Evolutionary conservation across 2,888 invertebrate species (phyloP), one percentile per base, ranked within the genome.

Genomic region (Pantelozetes paolii): DNA sequence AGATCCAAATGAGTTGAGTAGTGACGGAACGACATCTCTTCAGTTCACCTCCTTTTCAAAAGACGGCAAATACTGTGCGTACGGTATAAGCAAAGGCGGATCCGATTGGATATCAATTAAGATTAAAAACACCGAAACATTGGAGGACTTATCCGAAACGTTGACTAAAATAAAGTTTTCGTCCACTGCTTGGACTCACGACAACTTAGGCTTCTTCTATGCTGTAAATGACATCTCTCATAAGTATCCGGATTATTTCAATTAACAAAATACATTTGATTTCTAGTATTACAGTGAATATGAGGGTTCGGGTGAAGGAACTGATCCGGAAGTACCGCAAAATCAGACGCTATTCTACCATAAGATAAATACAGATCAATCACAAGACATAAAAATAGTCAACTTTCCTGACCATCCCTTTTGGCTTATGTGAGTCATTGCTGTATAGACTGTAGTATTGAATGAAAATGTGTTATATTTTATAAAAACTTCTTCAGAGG

Each of bases 131-230:
- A 81, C 81, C 1, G 80, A 81, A 0, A 80, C 80, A 26, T 81
- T 81, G 23, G 78, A 82, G 72, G 83, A 84, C 50, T 77, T 85
- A n/a, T 79, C 81, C 3, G 85, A 85, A 77, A 79, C 78, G 6
- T 77, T 85, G 57, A 80, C 79, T 36, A 79, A 81, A 26, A 82
- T 84, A 9, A 85, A 85, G 78, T 84, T 83, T 76, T 80, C 83
- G 73, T 80, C 80, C 32, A 78, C 85, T 78, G 79, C 81, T 0
- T 85, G 84, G 84, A 83, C 82, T 8, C 81, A 81, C 73, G 84
- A 85, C 77, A 81, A 84, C 77, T 80, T 80, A 50, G 85, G 85
- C 3, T 78, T 85, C 15, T 85, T 85, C 79, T 85, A 85, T 74
- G 75, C 74, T 18, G 74, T 74, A 69, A 73, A 36, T n/a, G n/a